Percentiles rank a stretch among this genome's conserved stretches.
Evolutionary conservation across 2,888 invertebrate species (phyloP).

Genomic region (Drosophila putrida): DNA sequence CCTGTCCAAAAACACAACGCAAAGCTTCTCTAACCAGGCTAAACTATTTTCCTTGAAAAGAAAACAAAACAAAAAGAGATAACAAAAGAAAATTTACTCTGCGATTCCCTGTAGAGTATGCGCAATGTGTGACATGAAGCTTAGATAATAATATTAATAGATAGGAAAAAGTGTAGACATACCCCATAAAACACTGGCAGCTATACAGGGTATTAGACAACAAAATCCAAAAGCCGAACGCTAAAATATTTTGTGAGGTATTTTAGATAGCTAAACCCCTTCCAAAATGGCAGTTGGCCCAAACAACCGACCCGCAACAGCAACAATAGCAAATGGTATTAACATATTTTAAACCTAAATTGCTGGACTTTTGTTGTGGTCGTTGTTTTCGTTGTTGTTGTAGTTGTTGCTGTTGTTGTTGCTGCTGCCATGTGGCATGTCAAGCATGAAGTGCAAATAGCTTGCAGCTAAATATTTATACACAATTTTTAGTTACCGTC

Average conservation of each 20-base stretch:
- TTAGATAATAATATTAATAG: not conserved
- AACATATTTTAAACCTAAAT: conserved; percentile 78
- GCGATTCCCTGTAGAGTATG: conserved; percentile 25
- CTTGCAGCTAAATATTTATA: conserved; percentile 76
- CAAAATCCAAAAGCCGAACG: conserved; percentile 47
- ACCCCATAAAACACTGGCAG: not conserved
- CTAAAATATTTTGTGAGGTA: conserved; percentile 71
- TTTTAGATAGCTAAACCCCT: conserved; percentile 57
- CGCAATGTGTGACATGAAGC: not conserved
- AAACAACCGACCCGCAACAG: conserved; percentile 39
- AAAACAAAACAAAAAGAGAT: conserved; percentile 38
- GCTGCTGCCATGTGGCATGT: conserved; percentile 66
- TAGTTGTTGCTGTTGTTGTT: conserved; percentile 28
- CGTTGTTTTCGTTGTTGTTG: conserved; percentile 42
- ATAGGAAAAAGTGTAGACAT: not conserved
- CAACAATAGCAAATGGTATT: conserved; percentile 59
- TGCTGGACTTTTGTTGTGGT: conserved; percentile 68
- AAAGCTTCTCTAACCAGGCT: conserved; percentile 49
- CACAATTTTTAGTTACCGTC: conserved; percentile 60
- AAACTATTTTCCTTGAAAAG: conserved; percentile 66
- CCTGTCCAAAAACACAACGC: conserved; percentile 54
- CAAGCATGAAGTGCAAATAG: conserved; percentile 80
- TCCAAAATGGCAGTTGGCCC: conserved; percentile 11
- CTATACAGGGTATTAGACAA: conserved; percentile 38
- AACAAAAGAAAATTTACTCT: not conserved